Conservation (phyloP, 2,797 vertebrate species). For the Eulemur coronatus region DNA sequence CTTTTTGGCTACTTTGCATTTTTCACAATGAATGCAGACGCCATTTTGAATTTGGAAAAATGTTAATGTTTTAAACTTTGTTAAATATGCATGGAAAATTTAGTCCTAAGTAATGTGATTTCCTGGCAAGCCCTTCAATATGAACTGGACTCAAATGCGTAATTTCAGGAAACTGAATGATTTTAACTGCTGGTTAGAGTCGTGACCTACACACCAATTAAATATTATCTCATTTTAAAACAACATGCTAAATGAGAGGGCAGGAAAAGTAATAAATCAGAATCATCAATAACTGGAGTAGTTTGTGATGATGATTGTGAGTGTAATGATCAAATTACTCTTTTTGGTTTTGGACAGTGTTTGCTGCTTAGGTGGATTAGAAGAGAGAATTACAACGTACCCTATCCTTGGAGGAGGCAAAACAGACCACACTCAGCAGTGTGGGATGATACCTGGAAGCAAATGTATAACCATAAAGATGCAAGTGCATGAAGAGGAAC, state of each 20-base stretch:
- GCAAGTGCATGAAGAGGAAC: not conserved
- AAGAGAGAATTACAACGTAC: not conserved
- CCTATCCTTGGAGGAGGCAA: not conserved
- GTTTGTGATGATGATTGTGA: not conserved
- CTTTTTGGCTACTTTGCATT: not conserved
- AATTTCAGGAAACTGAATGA: not conserved
- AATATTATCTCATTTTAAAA: conserved; percentile 20
- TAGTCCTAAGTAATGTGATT: not conserved
- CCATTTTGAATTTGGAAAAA: not conserved
- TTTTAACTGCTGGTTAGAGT: not conserved
- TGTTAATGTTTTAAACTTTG: not conserved
- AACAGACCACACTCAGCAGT: not conserved
- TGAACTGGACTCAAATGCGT: not conserved
- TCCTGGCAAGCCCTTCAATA: not conserved
- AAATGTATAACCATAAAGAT: not conserved
- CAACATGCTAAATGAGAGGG: not conserved
- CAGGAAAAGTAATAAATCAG: not conserved
- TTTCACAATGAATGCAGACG: not conserved
- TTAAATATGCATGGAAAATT: not conserved
- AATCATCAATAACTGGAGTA: not conserved
- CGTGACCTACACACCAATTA: not conserved
- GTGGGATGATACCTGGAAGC: not conserved
- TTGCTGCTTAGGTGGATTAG: not conserved
- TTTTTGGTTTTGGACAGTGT: not conserved
- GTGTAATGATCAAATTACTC: not conserved